Conservation (phyloP, 2,113 vertebrate species). For the Garra rufa region DNA sequence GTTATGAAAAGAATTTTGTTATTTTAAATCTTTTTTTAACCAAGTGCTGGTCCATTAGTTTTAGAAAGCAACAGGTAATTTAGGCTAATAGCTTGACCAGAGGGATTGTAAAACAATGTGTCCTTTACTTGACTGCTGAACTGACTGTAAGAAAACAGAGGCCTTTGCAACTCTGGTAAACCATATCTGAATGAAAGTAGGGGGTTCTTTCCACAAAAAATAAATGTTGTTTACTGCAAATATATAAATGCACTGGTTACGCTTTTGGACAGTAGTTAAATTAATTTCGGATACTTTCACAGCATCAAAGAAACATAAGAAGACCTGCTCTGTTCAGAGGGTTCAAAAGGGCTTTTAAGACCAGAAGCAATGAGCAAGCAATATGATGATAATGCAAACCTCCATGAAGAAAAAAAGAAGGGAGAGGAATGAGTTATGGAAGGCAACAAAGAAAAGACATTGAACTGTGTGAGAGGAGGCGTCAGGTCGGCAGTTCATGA, state of each 20-base stretch:
- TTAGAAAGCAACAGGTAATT: neutral
- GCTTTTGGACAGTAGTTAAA: neutral
- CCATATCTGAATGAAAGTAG: neutral
- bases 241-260: neutral
- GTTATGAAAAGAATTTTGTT: conserved; percentile 1
- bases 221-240: neutral
- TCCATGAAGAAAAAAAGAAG: neutral
- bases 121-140: neutral
- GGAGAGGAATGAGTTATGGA: neutral
- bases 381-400: conserved; percentile 5
- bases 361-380: neutral
- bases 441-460: neutral
- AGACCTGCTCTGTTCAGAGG: neutral
- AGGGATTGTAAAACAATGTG: neutral
- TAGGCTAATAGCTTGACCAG: conserved; percentile 9
- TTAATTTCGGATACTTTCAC: neutral
- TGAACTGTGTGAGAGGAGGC: neutral
- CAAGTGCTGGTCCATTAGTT: neutral
- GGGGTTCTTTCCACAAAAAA: neutral
- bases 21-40: neutral
- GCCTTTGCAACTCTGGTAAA: neutral
- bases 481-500: neutral
- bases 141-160: neutral
- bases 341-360: conserved; percentile 1
- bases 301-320: conserved; percentile 19